Conservation (phyloP, 2,888 invertebrate species). For the Sinelater perroti region DNA sequence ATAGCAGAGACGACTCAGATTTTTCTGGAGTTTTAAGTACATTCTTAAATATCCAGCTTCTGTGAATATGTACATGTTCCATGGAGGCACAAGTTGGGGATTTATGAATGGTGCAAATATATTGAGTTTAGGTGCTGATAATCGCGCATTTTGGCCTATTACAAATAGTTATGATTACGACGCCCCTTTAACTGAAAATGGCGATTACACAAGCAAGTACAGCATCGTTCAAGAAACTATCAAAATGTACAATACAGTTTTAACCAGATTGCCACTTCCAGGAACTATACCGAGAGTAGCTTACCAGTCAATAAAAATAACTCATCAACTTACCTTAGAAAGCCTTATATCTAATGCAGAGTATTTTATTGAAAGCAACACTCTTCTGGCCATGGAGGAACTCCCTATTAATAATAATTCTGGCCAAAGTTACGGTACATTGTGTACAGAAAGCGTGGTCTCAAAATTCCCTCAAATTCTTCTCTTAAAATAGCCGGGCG, state of each 20-base stretch:
- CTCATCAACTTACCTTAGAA: conserved; percentile 23
- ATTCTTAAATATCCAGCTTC: conserved; percentile 58
- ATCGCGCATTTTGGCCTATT: conserved; percentile 53
- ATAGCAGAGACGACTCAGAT: conserved; percentile 42
- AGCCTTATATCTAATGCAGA: conserved; percentile 24
- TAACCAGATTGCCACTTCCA: conserved; percentile 49
- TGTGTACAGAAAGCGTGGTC: conserved; percentile 61
- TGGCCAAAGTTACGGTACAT: conserved; percentile 68
- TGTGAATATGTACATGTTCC: conserved; percentile 92
- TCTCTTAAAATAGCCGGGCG: conserved; percentile 55
- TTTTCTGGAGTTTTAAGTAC: conserved; percentile 47
- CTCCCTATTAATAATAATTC: conserved; percentile 56
- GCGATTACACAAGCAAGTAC: conserved; percentile 84
- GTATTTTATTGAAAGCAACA: conserved; percentile 45
- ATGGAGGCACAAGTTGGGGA: conserved; percentile 87
- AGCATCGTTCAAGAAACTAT: conserved; percentile 52
- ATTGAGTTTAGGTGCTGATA: conserved; percentile 45
- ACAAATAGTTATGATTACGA: conserved; percentile 80
- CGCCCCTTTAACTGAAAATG: conserved; percentile 87
- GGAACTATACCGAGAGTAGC: conserved; percentile 45
- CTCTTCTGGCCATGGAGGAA: conserved; percentile 52
- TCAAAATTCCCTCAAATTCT: conserved; percentile 49
- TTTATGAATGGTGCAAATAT: conserved; percentile 60
- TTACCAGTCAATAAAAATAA: conserved; percentile 45
- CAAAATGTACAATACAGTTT: conserved; percentile 33